phyloP scores from a whole-genome alignment of 2,888 invertebrate species.

The Lasioglossum marginatum region DNA sequence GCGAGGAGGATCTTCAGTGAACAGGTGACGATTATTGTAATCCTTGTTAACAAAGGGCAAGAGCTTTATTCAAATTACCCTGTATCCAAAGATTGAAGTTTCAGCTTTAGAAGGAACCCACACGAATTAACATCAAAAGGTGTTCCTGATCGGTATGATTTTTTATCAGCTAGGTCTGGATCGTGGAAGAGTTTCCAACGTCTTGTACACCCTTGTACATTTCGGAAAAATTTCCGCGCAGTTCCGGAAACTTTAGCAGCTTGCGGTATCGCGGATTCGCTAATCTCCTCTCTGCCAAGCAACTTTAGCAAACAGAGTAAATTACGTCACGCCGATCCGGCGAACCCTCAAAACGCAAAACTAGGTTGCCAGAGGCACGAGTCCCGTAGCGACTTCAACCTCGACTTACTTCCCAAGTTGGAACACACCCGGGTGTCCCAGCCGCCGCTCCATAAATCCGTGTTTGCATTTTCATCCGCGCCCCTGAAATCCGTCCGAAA shows the following conservation, averaged over 20 bases:
- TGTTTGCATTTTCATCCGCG: slow-evolving; percentile 27
- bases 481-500: not conserved
- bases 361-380: not conserved
- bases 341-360: slow-evolving; percentile 10
- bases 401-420: slow-evolving; percentile 11
- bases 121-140: too few relatives aligned
- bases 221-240: not conserved
- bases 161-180: too few relatives aligned
- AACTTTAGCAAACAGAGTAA: not conserved
- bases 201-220: not conserved
- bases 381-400: not conserved
- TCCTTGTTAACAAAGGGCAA: too few relatives aligned
- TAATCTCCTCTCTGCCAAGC: not conserved
- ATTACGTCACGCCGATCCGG: not conserved
- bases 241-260: not conserved
- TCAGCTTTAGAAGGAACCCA: too few relatives aligned
- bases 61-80: too few relatives aligned
- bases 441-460: slow-evolving; percentile 9
- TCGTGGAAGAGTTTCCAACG: too few relatives aligned
- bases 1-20: slow-evolving; percentile 88
- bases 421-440: not conserved
- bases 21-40: slow-evolving; percentile 36
- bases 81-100: too few relatives aligned
- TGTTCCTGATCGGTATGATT: too few relatives aligned
- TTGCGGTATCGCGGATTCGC: not conserved